A percentile compares a stretch with the other conserved stretches of the same genome.
Conservation (phyloP, 2,797 vertebrate species). For the Anguilla obscura region DNA sequence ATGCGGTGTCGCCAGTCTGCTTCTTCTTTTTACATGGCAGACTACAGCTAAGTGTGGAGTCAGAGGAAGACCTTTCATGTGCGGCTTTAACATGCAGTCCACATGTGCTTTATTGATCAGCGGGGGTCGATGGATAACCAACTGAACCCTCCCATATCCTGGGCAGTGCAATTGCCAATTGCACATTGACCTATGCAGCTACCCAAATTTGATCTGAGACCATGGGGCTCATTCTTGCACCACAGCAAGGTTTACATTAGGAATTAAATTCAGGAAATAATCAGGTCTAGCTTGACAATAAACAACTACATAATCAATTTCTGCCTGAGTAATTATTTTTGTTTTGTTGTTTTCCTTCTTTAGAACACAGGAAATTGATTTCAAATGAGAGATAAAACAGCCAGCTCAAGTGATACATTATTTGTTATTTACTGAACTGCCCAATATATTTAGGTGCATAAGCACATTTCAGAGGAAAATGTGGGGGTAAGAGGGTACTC, state of each 20-base stretch:
- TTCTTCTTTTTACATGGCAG: no score
- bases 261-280: background rate
- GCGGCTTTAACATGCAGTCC: no score
- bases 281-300: background rate
- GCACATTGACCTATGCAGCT: no score
- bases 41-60: no score
- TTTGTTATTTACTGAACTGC: conserved; percentile 7
- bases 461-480: background rate
- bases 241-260: background rate
- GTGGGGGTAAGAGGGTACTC: background rate
- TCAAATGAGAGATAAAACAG: background rate
- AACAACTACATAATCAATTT: background rate
- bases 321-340: background rate
- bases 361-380: conserved; percentile 2
- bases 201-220: no score
- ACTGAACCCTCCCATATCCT: no score
- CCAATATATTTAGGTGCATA: conserved; percentile 2
- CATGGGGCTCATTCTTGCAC: no score
- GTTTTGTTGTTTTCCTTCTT: background rate
- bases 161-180: no score
- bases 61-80: no score
- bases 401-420: background rate
- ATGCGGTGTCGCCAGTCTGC: no score
- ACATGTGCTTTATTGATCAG: no score
- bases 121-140: no score